phyloP scores from a whole-genome alignment of 2,888 invertebrate genomes.

The Leptinotarsa rubiginosa region DNA sequence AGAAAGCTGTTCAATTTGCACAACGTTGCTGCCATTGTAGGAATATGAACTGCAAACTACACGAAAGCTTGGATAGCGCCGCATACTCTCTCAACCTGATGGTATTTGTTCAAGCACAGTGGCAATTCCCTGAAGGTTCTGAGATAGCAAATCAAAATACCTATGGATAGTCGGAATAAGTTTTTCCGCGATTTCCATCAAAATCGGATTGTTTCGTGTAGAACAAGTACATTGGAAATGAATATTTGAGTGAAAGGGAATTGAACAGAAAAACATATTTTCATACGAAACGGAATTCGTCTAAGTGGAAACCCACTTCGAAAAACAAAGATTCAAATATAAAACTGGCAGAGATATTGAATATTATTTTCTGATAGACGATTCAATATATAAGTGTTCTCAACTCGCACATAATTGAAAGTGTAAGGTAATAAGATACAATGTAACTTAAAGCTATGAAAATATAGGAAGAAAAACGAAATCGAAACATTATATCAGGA shows the following conservation, averaged over 20 bases:
- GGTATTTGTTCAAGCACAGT: constrained; percentile 14
- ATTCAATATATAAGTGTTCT: no score
- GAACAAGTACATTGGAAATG: constrained; percentile 1
- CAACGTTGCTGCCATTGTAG: constrained; percentile 21
- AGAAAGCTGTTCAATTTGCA: constrained; percentile 17
- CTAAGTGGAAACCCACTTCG: no score
- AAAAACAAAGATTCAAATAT: no score
- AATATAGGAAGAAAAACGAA: no score
- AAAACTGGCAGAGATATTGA: no score
- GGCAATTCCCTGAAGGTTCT: neutral
- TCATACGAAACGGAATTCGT: neutral
- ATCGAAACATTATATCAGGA: no score
- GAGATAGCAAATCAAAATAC: constrained; percentile 1
- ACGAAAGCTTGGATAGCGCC: constrained; percentile 6
- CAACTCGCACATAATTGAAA: no score
- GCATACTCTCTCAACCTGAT: constrained; percentile 11
- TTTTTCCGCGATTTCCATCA: neutral
- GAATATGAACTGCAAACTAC: constrained; percentile 36
- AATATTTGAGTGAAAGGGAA: neutral
- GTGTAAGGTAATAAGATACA: no score
- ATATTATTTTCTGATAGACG: no score
- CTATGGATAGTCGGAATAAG: neutral
- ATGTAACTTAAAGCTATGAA: no score
- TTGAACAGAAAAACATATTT: neutral
- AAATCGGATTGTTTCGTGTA: neutral